Evolutionary conservation across 2,888 invertebrate species (phyloP).

Genomic region (Cryptosula pallasiana): DNA sequence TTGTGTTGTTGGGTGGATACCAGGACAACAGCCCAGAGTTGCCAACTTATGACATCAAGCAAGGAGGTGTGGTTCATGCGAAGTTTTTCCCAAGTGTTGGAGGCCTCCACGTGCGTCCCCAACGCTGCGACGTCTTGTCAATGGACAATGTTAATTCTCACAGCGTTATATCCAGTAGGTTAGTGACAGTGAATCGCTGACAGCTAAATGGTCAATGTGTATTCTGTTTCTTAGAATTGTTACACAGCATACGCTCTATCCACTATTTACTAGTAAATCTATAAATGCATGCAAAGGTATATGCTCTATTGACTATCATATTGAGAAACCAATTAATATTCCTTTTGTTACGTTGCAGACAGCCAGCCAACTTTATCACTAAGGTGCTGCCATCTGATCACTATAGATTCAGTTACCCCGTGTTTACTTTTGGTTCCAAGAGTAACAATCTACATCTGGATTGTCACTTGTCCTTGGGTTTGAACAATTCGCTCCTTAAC

Average conservation of each 20-base stretch:
- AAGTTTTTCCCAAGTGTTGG: neutral
- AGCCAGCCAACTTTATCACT: neutral
- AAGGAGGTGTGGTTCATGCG: neutral
- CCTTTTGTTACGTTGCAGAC: neutral
- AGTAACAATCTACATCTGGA: neutral
- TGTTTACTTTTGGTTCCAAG: neutral
- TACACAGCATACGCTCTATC: no score
- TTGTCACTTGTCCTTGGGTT: neutral
- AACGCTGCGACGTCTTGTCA: neutral
- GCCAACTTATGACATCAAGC: neutral
- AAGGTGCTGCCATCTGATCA: neutral
- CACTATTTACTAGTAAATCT: no score
- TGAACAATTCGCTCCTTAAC: neutral
- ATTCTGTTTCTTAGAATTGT: neutral
- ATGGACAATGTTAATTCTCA: neutral
- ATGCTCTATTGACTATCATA: no score
- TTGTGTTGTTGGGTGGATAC: neutral
- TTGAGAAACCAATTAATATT: no score
- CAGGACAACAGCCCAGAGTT: neutral
- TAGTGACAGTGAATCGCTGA: neutral
- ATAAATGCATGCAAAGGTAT: no score
- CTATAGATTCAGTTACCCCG: constrained; percentile 14
- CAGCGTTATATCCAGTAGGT: neutral
- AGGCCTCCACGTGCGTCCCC: neutral
- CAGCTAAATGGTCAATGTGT: neutral